Percentiles rank a stretch among this genome's conserved stretches.
phyloP scores from a whole-genome alignment of 2,113 vertebrate genomes.

The Dipodomys merriami region DNA sequence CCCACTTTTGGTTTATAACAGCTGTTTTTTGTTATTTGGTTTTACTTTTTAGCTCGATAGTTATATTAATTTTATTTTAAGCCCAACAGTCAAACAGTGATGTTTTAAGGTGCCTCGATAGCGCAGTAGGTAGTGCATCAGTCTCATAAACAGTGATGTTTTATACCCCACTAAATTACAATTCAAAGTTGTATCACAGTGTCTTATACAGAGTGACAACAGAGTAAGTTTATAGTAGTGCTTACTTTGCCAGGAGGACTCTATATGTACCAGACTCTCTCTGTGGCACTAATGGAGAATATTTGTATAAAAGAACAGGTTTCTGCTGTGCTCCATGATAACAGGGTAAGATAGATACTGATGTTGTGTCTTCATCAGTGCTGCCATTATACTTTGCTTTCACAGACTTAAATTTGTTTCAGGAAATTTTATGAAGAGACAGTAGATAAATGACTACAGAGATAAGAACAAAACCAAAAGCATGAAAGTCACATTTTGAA shows the following conservation, averaged over 20 bases:
- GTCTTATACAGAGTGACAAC: neutral
- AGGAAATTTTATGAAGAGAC: neutral
- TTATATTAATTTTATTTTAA: neutral
- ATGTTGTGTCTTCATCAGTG: neutral
- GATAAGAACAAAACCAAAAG: conserved; percentile 13
- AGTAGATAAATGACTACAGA: neutral
- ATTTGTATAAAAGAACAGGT: neutral
- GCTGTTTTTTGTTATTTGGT: neutral
- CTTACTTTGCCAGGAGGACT: neutral
- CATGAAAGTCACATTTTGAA: neutral
- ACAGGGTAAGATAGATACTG: neutral
- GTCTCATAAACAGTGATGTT: too few species aligned
- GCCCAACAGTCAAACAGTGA: neutral
- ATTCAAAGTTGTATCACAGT: neutral
- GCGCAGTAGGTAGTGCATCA: too few species aligned
- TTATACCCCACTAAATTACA: neutral
- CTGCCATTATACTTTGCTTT: neutral
- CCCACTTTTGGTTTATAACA: neutral
- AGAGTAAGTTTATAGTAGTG: neutral
- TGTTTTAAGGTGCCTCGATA: neutral
- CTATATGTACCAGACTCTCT: neutral
- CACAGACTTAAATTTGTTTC: neutral
- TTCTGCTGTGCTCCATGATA: neutral
- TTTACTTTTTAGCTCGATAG: conserved; percentile 20
- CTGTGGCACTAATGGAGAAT: neutral